These are phyloP conservation scores for Enoplosus armatus DNA, from an alignment of 2,797 vertebrate genomes.

Conservation along the genomic window DNA sequence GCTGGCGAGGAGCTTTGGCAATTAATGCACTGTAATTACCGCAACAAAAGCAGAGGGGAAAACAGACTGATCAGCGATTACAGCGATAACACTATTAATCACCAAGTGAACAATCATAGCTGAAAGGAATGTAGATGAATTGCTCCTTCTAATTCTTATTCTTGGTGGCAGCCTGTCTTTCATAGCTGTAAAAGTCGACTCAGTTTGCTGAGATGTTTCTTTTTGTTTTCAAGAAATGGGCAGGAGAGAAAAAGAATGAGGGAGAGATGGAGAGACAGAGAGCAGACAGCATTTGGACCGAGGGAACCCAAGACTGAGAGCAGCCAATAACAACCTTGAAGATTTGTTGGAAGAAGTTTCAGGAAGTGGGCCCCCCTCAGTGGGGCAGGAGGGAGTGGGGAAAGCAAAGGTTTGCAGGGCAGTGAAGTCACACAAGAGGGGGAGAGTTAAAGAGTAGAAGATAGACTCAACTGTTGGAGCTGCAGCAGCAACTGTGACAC, in stretches of 20 bases:
- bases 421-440: slow-evolving; percentile 7
- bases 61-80: slow-evolving; percentile 21
- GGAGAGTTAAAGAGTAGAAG: background rate
- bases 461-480: slow-evolving; percentile 3
- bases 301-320: slow-evolving; percentile 34
- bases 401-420: background rate
- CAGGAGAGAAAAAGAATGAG: slow-evolving; percentile 29
- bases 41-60: slow-evolving; percentile 37
- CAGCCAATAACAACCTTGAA: slow-evolving; percentile 53
- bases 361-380: slow-evolving; percentile 46
- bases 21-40: slow-evolving; percentile 21
- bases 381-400: slow-evolving; percentile 12
- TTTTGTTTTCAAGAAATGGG: slow-evolving; percentile 28
- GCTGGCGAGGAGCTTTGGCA: slow-evolving; percentile 34
- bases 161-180: slow-evolving; percentile 4
- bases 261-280: slow-evolving; percentile 16
- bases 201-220: slow-evolving; percentile 21
- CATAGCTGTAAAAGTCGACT: slow-evolving; percentile 15
- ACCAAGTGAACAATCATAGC: background rate
- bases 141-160: background rate
- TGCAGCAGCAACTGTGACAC: background rate
- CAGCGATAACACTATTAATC: slow-evolving; percentile 10
- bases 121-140: background rate
- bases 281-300: slow-evolving; percentile 25
- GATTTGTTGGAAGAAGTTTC: slow-evolving; percentile 44